A percentile compares a stretch with the other conserved stretches of the same genome.
Evolutionary conservation across 2,888 invertebrate genomes (phyloP).

Genomic region (Rotaria sp.): DNA sequence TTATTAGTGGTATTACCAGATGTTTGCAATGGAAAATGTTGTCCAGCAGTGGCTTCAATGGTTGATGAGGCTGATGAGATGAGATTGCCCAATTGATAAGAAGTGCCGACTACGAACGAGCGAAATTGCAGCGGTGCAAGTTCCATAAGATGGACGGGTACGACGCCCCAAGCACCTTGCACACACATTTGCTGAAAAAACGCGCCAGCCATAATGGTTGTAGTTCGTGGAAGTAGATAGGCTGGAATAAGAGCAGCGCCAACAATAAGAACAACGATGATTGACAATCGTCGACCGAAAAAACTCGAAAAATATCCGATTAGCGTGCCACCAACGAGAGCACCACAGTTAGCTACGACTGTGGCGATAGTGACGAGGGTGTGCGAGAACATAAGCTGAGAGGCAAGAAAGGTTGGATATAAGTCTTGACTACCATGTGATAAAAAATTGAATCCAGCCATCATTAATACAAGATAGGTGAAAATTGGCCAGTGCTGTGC

Average conservation of each 20-base stretch:
- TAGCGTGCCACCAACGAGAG: neutral
- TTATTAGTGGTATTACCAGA: neutral
- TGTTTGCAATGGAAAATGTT: neutral
- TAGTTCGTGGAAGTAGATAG: neutral
- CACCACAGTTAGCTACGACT: neutral
- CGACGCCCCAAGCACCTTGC: conserved; percentile 11
- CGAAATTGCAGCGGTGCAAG: neutral
- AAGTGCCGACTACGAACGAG: neutral
- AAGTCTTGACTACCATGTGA: conserved; percentile 21
- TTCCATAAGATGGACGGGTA: neutral
- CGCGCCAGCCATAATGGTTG: neutral
- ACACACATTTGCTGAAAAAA: neutral
- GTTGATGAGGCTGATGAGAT: neutral
- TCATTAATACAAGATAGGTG: neutral
- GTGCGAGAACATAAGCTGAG: neutral
- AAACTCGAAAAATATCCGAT: neutral
- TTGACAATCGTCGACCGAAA: neutral
- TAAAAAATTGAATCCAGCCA: conserved; percentile 15
- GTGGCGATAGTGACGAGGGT: neutral
- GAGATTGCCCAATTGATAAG: neutral
- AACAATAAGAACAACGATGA: neutral
- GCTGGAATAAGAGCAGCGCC: conserved; percentile 1
- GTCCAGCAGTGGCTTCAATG: neutral
- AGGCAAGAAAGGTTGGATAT: neutral
- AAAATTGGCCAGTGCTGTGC: neutral